Conservation (phyloP, 2,797 vertebrate genomes). For the Okamejei kenojei region DNA sequence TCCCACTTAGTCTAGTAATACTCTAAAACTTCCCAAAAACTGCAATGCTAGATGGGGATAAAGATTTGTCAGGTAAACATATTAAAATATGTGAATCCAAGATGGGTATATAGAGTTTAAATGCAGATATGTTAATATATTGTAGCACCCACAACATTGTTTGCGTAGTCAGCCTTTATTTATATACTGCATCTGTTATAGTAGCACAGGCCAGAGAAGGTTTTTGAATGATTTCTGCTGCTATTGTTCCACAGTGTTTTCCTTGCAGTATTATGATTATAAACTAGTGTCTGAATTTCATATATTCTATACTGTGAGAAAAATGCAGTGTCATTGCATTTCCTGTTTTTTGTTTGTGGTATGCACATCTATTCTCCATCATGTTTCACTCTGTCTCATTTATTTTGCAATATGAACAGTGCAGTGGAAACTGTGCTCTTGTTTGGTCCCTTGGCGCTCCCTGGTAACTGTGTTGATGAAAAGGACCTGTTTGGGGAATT, state of each 20-base stretch:
- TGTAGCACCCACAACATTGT: too few species aligned
- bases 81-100: neutral
- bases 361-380: neutral
- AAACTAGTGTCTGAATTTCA: neutral
- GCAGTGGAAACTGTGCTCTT: neutral
- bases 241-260: neutral
- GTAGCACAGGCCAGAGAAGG: neutral
- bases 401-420: neutral
- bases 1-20: too few species aligned
- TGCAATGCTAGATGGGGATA: neutral
- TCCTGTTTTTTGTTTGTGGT: neutral
- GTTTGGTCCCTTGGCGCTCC: neutral
- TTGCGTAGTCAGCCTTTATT: neutral
- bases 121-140: neutral
- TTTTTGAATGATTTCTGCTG: neutral
- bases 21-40: neutral
- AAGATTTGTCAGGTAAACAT: neutral
- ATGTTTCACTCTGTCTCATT: neutral
- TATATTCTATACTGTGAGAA: neutral
- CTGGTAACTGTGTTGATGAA: neutral
- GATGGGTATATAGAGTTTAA: neutral
- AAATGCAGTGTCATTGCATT: neutral
- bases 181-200: neutral
- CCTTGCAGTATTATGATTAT: neutral
- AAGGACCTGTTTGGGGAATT: neutral